These are phyloP conservation scores for Heliconius himera DNA, from an alignment of 1,140 invertebrate genomes.

Conservation along the genomic window DNA sequence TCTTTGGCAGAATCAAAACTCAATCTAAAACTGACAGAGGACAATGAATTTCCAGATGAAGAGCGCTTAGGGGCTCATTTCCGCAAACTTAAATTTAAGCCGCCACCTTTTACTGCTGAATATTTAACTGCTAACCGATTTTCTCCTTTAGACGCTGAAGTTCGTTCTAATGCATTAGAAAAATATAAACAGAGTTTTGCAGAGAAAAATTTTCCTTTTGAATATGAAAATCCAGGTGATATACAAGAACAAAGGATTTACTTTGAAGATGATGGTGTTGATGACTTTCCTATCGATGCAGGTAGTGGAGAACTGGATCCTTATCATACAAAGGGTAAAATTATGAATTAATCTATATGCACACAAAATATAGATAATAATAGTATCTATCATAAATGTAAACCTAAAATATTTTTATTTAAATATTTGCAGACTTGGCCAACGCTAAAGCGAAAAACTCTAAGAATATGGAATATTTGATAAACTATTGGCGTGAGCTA, in stretches of 20 bases:
- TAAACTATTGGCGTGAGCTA: conserved; percentile 69
- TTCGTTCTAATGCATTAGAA: conserved; percentile 69
- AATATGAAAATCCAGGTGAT: conserved; percentile 77
- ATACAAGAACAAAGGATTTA: conserved; percentile 82
- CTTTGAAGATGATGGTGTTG: conserved; percentile 73
- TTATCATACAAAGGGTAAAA: conserved; percentile 54
- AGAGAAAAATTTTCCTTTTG: conserved; percentile 72
- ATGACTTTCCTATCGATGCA: conserved; percentile 70
- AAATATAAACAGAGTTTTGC: conserved; percentile 75
- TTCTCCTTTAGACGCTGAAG: conserved; percentile 69
- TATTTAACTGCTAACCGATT: conserved; percentile 68
- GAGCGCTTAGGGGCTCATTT: conserved; percentile 69
- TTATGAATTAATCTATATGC: too few species aligned
- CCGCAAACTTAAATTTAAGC: conserved; percentile 65
- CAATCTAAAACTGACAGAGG: conserved; percentile 42
- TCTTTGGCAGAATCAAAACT: conserved; percentile 51
- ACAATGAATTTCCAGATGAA: conserved; percentile 58
- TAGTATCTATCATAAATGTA: not conserved
- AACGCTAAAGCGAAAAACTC: conserved; percentile 51
- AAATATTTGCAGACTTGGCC: not conserved
- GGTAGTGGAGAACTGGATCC: conserved; percentile 74
- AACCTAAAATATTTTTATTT: not conserved
- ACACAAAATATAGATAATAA: not conserved
- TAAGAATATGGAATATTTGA: conserved; percentile 72
- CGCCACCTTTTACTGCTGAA: conserved; percentile 66